Evolutionary conservation across 2,113 vertebrate genomes (phyloP).

Genomic region (Tenebrosternarchus preto): DNA sequence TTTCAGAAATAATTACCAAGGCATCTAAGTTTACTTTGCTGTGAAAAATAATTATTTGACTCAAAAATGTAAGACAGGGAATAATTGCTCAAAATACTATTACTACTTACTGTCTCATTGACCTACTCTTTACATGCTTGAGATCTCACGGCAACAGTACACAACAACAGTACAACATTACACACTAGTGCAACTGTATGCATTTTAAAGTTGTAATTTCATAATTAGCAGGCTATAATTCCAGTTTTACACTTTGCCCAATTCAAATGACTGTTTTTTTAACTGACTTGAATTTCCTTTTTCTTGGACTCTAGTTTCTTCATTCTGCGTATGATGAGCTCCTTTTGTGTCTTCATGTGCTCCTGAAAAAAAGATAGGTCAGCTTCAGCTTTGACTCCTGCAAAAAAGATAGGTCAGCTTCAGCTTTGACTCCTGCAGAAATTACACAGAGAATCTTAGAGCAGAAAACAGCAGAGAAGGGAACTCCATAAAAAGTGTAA

Average conservation of each 20-base stretch:
- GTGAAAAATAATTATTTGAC: no score
- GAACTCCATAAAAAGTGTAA: not conserved
- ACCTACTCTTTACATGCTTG: not conserved
- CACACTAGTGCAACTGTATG: not conserved
- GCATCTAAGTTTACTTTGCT: not conserved
- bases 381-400: conserved; percentile 60
- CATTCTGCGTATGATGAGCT: conserved; percentile 67
- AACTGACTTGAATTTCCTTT: conserved; percentile 71
- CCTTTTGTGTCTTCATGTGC: conserved; percentile 65
- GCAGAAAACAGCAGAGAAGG: not conserved
- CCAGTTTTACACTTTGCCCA: not conserved
- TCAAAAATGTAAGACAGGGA: no score
- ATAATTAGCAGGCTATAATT: not conserved
- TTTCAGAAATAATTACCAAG: no score
- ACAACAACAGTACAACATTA: not conserved
- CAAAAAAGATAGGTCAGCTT: conserved; percentile 53
- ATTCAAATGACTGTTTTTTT: not conserved
- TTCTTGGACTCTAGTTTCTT: conserved; percentile 69
- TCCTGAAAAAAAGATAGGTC: conserved; percentile 55
- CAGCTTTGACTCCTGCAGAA: conserved; percentile 55
- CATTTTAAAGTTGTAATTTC: not conserved
- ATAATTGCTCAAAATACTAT: no score
- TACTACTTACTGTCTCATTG: no score
- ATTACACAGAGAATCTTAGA: not conserved
- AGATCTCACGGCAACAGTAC: not conserved